Evolutionary conservation across 2,113 vertebrate species (phyloP).

Genomic region (Hyperopisus bebe): DNA sequence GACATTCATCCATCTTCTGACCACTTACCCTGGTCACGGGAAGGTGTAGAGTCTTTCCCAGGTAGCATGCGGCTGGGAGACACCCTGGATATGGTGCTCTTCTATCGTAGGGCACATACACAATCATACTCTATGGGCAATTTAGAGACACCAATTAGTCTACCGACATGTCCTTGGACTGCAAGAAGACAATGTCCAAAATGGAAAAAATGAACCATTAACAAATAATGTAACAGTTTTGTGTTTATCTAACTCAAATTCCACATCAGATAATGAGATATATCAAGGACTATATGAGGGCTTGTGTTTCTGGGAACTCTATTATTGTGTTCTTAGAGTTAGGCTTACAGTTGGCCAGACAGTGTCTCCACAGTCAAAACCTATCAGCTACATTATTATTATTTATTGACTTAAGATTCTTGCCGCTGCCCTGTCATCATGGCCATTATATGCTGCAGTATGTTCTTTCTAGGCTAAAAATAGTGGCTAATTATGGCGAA

Average conservation of each 20-base stretch:
- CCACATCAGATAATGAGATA: not conserved
- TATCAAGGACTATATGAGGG: not conserved
- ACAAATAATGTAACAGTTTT: not conserved
- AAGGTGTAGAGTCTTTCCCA: not conserved
- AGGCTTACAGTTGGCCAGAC: not conserved
- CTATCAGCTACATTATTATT: conserved; percentile 22
- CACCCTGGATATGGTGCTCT: not conserved
- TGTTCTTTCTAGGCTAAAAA: conserved; percentile 19
- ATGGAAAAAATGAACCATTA: not conserved
- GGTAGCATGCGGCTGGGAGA: not conserved
- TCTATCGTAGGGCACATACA: not conserved
- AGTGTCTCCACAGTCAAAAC: not conserved
- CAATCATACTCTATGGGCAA: not conserved
- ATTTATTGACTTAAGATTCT: conserved; percentile 16
- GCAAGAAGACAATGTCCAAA: not conserved
- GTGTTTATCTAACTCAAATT: not conserved
- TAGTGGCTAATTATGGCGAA: conserved; percentile 21
- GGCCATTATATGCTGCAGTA: conserved; percentile 14
- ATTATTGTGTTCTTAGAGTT: not conserved
- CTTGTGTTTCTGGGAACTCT: not conserved
- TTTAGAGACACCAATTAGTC: not conserved
- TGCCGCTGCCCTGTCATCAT: conserved; percentile 19
- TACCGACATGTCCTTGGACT: not conserved
- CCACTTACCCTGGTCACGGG: not conserved
- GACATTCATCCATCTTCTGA: not conserved